phyloP scores from a whole-genome alignment of 1,140 invertebrate species.

The Rhyacophila brunnea region DNA sequence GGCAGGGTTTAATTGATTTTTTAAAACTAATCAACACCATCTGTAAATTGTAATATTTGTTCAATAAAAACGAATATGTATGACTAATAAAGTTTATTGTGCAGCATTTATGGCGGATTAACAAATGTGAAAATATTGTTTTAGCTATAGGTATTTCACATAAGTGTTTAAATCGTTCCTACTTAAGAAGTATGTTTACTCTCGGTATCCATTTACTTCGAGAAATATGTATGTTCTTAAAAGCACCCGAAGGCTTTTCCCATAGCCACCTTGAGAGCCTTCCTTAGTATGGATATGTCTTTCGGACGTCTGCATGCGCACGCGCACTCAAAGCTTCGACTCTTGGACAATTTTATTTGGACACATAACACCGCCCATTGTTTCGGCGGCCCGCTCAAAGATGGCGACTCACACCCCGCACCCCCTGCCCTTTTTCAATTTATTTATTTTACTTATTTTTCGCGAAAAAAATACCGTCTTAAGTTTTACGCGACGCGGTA shows the following conservation, averaged over 20 bases:
- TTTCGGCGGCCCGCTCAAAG: constrained; percentile 24
- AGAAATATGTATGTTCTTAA: too few relatives aligned
- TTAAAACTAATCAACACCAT: too few relatives aligned
- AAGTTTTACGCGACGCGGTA: constrained; percentile 6
- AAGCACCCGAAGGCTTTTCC: constrained; percentile 6
- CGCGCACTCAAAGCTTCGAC: constrained; percentile 15
- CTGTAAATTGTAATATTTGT: too few relatives aligned
- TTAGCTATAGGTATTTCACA: too few relatives aligned
- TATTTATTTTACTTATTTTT: constrained; percentile 20
- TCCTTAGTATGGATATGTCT: constrained; percentile 4
- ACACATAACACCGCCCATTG: constrained; percentile 23
- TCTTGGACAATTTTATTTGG: constrained; percentile 7
- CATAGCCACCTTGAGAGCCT: constrained; percentile 16
- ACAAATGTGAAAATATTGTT: too few relatives aligned
- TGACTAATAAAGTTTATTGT: too few relatives aligned
- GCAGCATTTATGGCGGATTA: too few relatives aligned
- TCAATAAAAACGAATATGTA: too few relatives aligned
- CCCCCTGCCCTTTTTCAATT: constrained; percentile 3
- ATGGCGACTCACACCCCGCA: constrained; percentile 5
- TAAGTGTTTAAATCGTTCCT: too few relatives aligned
- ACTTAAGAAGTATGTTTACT: too few relatives aligned
- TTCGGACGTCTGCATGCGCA: constrained; percentile 11
- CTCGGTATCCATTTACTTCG: too few relatives aligned
- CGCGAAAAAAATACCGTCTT: constrained; percentile 14
- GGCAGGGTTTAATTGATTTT: too few relatives aligned